Percentiles rank a stretch among this genome's conserved stretches.
Conservation (phyloP, 2,113 vertebrate species). For the Anhinga anhinga region DNA sequence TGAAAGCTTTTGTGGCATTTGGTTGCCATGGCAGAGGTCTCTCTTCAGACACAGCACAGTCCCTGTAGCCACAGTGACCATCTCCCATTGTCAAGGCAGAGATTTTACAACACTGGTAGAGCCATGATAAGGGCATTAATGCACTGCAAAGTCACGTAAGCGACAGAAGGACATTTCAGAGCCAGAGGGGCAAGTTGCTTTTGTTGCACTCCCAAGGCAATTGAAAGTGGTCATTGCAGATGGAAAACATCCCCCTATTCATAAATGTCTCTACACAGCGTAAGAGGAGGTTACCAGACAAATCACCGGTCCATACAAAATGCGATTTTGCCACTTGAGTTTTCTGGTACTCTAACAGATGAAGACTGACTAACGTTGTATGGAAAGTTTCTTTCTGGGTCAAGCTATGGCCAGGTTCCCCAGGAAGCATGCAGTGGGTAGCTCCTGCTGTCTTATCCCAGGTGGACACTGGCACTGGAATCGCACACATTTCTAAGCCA, state of each 20-base stretch:
- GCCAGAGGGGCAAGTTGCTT: not conserved
- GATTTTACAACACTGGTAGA: not conserved
- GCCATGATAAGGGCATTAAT: not conserved
- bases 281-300: not conserved
- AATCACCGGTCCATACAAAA: not conserved
- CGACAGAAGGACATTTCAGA: not conserved
- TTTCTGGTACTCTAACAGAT: not conserved
- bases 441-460: not conserved
- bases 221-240: not conserved
- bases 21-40: not conserved
- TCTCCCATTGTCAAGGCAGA: not conserved
- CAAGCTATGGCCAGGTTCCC: not conserved
- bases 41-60: not conserved
- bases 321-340: not conserved
- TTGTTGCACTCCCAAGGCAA: not conserved
- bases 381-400: not conserved
- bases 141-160: not conserved
- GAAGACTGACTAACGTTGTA: fast-evolving
- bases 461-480: not conserved
- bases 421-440: not conserved
- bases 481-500: not conserved
- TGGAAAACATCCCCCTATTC: not conserved
- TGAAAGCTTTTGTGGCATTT: not conserved
- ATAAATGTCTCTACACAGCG: not conserved
- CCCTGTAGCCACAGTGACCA: not conserved